Conservation (phyloP, 2,888 invertebrate genomes). For the Opisthograptis luteolata region DNA sequence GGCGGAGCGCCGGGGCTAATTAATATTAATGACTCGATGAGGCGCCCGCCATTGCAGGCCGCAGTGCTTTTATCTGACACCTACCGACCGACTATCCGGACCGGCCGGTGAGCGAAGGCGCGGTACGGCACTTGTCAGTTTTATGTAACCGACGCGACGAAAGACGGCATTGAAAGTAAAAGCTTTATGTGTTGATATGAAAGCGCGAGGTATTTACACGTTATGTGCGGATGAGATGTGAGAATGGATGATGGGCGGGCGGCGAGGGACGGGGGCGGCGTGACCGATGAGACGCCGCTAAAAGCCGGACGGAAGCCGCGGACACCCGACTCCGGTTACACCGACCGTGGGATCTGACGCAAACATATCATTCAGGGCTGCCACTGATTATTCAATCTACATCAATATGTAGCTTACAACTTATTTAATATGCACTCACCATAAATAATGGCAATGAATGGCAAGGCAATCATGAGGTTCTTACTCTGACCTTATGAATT, state of each 20-base stretch:
- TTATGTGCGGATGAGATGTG: slow-evolving; percentile 48
- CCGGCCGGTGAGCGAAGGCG: slow-evolving; percentile 21
- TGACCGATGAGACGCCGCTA: slow-evolving; percentile 79
- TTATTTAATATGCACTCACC: no score
- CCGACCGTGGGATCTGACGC: slow-evolving; percentile 76
- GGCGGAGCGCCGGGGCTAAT: slow-evolving; percentile 76
- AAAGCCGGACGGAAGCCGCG: slow-evolving; percentile 84
- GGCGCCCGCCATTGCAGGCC: slow-evolving; percentile 43
- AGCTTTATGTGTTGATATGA: slow-evolving; percentile 38
- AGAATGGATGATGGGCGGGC: slow-evolving; percentile 51
- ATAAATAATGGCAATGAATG: no score
- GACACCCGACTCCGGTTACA: slow-evolving; percentile 79
- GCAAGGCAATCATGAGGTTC: no score
- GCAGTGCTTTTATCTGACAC: slow-evolving; percentile 65
- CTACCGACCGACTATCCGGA: slow-evolving; percentile 34
- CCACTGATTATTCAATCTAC: slow-evolving; percentile 9
- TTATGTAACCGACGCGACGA: slow-evolving; percentile 31
- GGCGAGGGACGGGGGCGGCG: slow-evolving; percentile 47
- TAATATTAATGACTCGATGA: slow-evolving; percentile 81
- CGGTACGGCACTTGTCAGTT: slow-evolving; percentile 33
- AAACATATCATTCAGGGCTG: slow-evolving; percentile 68
- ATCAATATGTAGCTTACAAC: background rate
- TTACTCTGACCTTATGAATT: no score
- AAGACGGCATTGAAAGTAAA: slow-evolving; percentile 40
- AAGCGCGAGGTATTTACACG: slow-evolving; percentile 40